These are phyloP conservation scores for Ophioninae sp. DNA, from an alignment of 2,888 invertebrate species.

Conservation along the genomic window DNA sequence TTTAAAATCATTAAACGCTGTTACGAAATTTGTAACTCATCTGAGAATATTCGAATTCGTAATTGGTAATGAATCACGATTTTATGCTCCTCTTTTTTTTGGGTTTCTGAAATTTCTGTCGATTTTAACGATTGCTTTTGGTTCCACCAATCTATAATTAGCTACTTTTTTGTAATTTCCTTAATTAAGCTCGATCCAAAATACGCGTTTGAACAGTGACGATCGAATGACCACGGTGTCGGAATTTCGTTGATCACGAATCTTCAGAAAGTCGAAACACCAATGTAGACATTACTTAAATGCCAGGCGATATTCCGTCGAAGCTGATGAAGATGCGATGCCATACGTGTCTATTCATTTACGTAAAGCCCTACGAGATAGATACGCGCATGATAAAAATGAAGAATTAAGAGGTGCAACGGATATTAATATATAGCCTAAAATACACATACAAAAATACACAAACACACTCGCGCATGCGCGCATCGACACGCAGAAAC, in stretches of 20 bases:
- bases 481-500: neutral
- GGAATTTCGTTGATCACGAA: neutral
- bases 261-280: neutral
- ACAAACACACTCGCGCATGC: conserved; percentile 1
- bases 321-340: neutral
- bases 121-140: neutral
- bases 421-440: conserved; percentile 23
- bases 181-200: neutral
- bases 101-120: neutral
- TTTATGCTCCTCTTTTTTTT: neutral
- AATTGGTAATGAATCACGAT: neutral
- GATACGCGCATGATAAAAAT: conserved; percentile 30
- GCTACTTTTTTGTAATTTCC: neutral
- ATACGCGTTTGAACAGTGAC: neutral
- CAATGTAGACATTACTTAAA: neutral
- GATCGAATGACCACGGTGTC: neutral
- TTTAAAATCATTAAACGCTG: too few relatives aligned
- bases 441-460: conserved; percentile 13
- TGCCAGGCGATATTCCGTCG: conserved; percentile 8
- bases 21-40: neutral
- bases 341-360: conserved; percentile 21
- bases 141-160: neutral
- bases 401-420: conserved; percentile 18
- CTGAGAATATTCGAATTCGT: neutral
- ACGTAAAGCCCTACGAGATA: conserved; percentile 2